Percentiles rank a stretch among this genome's conserved stretches.
Evolutionary conservation across 2,113 vertebrate species (phyloP).

Genomic region (Cavia aperea): DNA sequence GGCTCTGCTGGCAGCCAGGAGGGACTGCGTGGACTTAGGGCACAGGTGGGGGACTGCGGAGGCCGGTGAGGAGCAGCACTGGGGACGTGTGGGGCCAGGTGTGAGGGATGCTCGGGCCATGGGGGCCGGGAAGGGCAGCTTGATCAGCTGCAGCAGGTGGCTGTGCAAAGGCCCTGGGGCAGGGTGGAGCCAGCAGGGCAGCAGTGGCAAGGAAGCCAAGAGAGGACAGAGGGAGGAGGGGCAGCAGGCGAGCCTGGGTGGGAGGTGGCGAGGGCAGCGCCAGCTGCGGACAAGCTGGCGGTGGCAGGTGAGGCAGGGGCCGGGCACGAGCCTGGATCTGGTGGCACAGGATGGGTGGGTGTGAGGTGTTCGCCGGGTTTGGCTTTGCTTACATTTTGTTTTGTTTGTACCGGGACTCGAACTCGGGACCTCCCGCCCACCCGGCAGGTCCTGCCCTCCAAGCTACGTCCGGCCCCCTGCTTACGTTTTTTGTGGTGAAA

Average conservation of each 20-base stretch:
- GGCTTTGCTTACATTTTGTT: background rate
- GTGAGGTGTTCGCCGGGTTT: too few species aligned
- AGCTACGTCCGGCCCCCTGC: background rate
- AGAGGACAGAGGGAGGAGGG: background rate
- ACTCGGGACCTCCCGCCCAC: too few species aligned
- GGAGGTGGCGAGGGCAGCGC: too few species aligned
- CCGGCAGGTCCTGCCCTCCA: too few species aligned
- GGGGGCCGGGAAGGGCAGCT: too few species aligned
- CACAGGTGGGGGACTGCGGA: background rate
- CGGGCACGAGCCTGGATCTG: background rate
- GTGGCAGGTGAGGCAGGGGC: background rate
- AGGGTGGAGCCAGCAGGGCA: background rate
- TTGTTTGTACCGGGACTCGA: too few species aligned
- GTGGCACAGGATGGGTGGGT: background rate
- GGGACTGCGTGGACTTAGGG: background rate
- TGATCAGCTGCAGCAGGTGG: background rate
- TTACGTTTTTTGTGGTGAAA: background rate
- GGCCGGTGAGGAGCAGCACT: background rate
- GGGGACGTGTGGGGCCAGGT: background rate
- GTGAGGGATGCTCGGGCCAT: background rate
- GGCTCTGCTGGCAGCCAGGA: background rate
- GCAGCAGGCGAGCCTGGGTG: background rate
- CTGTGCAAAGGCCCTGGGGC: background rate
- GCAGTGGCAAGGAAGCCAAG: background rate
- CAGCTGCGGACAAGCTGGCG: fast-evolving